A percentile compares a stretch with the other conserved stretches of the same genome.
Evolutionary conservation across 30 jellyfish, hydroid and myxozoan species (phyloP).

Genomic region (Pseudorhiza aurosa): DNA sequence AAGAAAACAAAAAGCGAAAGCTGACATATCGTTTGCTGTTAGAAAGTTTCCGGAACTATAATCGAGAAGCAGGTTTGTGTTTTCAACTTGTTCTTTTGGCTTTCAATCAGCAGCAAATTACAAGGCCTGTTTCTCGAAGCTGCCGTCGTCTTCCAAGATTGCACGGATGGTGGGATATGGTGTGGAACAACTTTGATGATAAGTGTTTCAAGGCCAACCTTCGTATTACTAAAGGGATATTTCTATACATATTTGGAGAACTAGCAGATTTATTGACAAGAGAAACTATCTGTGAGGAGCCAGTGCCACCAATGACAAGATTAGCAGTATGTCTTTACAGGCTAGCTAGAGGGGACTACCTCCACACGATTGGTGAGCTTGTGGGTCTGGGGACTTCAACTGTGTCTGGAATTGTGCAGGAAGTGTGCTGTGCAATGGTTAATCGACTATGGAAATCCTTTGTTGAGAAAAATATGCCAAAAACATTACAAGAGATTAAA

Average conservation of each 20-base stretch:
- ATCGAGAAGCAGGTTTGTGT: not conserved
- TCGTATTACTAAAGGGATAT: constrained; percentile 26
- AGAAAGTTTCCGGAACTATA: constrained; percentile 9
- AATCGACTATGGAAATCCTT: constrained; percentile 21
- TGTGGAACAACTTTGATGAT: constrained; percentile 34
- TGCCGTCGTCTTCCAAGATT: constrained; percentile 34
- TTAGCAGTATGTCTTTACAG: not conserved
- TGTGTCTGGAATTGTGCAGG: constrained; percentile 4
- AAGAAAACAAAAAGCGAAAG: constrained; percentile 7
- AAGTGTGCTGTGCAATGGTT: constrained; percentile 20
- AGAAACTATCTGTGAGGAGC: constrained; percentile 52
- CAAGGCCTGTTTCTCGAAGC: not conserved
- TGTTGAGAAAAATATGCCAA: constrained; percentile 40
- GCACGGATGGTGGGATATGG: constrained; percentile 56
- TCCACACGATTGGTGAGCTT: constrained; percentile 52
- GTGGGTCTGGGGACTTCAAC: constrained; percentile 50
- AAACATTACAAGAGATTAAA: constrained; percentile 4
- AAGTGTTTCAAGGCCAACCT: constrained; percentile 26
- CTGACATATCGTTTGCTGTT: constrained; percentile 17
- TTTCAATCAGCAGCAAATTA: not conserved
- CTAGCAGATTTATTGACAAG: not conserved
- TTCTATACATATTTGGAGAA: constrained; percentile 30
- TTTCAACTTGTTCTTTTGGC: constrained; percentile 29
- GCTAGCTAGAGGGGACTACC: constrained; percentile 23
- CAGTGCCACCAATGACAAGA: constrained; percentile 35